Evolutionary conservation across 2,797 vertebrate genomes (phyloP).

Genomic region (Crax fasciolata): DNA sequence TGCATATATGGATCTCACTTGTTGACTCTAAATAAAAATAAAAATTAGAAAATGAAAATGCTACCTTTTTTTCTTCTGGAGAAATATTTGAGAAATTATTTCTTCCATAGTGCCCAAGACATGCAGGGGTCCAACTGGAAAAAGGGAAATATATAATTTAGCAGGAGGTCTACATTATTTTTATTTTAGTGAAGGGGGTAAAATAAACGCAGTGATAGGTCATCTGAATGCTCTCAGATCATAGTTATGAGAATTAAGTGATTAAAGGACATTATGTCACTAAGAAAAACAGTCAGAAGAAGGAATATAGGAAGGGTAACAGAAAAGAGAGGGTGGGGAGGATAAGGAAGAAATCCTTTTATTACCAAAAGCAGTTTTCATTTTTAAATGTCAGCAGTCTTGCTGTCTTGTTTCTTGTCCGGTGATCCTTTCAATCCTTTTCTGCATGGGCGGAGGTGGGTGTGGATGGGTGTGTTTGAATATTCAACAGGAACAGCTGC

Average conservation of each 20-base stretch:
- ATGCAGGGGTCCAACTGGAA: not conserved
- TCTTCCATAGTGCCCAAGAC: not conserved
- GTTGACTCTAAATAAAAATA: not conserved
- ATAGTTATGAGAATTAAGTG: conserved; percentile 14
- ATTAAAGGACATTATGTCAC: conserved; percentile 53
- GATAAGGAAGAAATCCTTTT: conserved; percentile 19
- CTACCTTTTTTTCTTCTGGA: not conserved
- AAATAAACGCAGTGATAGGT: not conserved
- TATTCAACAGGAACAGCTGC: conserved; percentile 75
- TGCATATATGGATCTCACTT: accelerated
- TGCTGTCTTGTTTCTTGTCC: conserved; percentile 49
- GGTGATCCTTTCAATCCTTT: conserved; percentile 45
- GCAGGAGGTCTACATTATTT: not conserved
- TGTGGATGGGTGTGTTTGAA: conserved; percentile 58
- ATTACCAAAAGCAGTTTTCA: not conserved
- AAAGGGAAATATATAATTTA: conserved; percentile 9
- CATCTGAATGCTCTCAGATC: not conserved
- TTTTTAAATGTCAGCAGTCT: conserved; percentile 62
- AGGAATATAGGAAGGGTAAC: conserved; percentile 15
- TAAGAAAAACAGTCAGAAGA: conserved; percentile 40
- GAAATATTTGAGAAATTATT: not conserved
- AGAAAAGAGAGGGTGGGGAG: conserved; percentile 39
- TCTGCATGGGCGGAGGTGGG: conserved; percentile 59
- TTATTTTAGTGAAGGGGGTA: not conserved
- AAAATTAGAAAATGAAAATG: not conserved